Conservation (phyloP, 92 coral and sea anemone genomes). For the Chrysogorgia sp. region DNA sequence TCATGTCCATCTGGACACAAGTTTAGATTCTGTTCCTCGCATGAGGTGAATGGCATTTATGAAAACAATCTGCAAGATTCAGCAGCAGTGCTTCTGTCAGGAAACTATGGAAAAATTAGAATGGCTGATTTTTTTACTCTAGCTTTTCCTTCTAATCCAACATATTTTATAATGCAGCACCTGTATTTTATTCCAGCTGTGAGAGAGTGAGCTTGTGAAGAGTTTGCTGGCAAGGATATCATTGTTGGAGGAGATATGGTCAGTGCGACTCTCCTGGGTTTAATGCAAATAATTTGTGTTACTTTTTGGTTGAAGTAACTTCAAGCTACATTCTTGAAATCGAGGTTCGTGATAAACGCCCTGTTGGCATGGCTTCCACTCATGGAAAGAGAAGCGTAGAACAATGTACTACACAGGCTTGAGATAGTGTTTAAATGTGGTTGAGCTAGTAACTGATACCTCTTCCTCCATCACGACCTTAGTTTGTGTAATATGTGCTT, state of each 20-base stretch:
- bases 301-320: slow-evolving; percentile 38
- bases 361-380: slow-evolving; percentile 31
- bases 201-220: slow-evolving; percentile 48
- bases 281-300: slow-evolving; percentile 50
- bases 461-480: slow-evolving; percentile 32
- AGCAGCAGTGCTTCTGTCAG: slow-evolving; percentile 44
- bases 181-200: slow-evolving; percentile 46
- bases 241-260: slow-evolving; percentile 52
- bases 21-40: slow-evolving; percentile 32
- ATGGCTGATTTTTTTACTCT: slow-evolving; percentile 35
- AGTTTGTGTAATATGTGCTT: too few species aligned
- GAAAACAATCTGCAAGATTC: slow-evolving; percentile 37
- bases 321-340: slow-evolving; percentile 46
- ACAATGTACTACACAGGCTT: background rate
- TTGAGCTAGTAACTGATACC: slow-evolving; percentile 28
- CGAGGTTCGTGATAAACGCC: slow-evolving; percentile 37
- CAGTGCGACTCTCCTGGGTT: slow-evolving; percentile 63
- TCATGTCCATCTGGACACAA: slow-evolving; percentile 22
- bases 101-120: slow-evolving; percentile 30
- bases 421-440: background rate
- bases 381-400: slow-evolving; percentile 46
- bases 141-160: slow-evolving; percentile 32
- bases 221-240: slow-evolving; percentile 37
- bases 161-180: slow-evolving; percentile 28
- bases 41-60: slow-evolving; percentile 37